These are phyloP conservation scores for Melinaea menophilus DNA, from an alignment of 2,888 invertebrate genomes.

Conservation along the genomic window DNA sequence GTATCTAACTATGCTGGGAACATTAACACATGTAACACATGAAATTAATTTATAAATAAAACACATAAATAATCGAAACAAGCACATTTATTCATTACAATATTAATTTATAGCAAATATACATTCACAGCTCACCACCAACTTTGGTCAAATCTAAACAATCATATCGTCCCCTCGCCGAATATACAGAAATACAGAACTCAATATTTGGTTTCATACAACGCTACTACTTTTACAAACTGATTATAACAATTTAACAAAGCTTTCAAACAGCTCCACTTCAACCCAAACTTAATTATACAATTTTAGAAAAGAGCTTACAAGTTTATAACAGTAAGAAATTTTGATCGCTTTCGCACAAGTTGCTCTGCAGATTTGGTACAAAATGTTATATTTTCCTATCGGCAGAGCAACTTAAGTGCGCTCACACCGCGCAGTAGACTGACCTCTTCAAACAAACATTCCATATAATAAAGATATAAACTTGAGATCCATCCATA, in stretches of 20 bases:
- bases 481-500: constrained; percentile 36
- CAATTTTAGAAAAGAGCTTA: too few relatives aligned
- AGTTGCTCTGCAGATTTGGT: too few relatives aligned
- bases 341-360: too few relatives aligned
- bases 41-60: constrained; percentile 29
- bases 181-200: constrained; percentile 20
- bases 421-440: not conserved
- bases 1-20: too few relatives aligned
- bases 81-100: constrained; percentile 60
- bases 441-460: constrained; percentile 11
- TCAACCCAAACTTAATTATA: too few relatives aligned
- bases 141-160: constrained; percentile 46
- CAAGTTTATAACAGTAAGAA: too few relatives aligned
- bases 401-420: not conserved
- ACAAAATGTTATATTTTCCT: too few relatives aligned
- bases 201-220: constrained; percentile 11
- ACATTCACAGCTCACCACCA: constrained; percentile 46
- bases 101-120: constrained; percentile 55
- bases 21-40: too few relatives aligned
- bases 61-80: constrained; percentile 47
- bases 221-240: not conserved
- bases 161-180: too few relatives aligned
- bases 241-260: too few relatives aligned
- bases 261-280: too few relatives aligned
- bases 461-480: constrained; percentile 22